Conservation (phyloP, 2,113 vertebrate genomes). For the Collichthys lucidus region DNA sequence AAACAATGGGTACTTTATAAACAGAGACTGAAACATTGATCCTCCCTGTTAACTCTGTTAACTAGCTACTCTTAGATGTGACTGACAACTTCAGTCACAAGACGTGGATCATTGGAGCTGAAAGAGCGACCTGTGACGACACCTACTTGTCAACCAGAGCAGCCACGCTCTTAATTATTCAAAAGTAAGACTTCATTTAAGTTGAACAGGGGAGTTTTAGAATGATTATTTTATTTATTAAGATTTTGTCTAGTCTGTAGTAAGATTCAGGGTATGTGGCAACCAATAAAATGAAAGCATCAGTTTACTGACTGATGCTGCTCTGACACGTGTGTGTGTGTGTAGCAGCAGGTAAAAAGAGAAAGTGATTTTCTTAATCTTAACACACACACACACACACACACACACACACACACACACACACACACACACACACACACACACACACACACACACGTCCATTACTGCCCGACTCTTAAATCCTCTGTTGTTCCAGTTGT, state of each 20-base stretch:
- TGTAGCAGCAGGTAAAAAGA: conserved; percentile 6
- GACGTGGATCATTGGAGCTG: too few relatives aligned
- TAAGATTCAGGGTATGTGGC: too few relatives aligned
- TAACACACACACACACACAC: conserved; percentile 29
- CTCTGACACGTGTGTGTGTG: neutral
- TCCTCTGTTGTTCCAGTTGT: conserved; percentile 78
- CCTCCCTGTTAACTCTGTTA: neutral
- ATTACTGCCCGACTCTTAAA: conserved; percentile 67
- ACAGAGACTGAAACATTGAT: too few relatives aligned
- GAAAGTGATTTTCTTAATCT: conserved; percentile 46
- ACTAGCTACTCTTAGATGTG: neutral
- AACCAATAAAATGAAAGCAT: too few relatives aligned
- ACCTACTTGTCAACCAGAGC: too few relatives aligned
- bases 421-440: conserved; percentile 10
- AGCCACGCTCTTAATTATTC: too few relatives aligned
- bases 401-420: conserved; percentile 18
- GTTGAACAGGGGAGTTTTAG: too few relatives aligned
- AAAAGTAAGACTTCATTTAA: too few relatives aligned
- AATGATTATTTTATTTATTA: too few relatives aligned
- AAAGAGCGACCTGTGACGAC: too few relatives aligned
- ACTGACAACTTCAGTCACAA: neutral
- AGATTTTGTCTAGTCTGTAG: too few relatives aligned
- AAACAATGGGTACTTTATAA: too few relatives aligned
- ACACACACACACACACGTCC: conserved; percentile 13
- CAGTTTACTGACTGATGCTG: neutral